Percentiles rank a stretch among this genome's conserved stretches.
Evolutionary conservation across 2,888 invertebrate species (phyloP).

Genomic region (Hedya salicella): DNA sequence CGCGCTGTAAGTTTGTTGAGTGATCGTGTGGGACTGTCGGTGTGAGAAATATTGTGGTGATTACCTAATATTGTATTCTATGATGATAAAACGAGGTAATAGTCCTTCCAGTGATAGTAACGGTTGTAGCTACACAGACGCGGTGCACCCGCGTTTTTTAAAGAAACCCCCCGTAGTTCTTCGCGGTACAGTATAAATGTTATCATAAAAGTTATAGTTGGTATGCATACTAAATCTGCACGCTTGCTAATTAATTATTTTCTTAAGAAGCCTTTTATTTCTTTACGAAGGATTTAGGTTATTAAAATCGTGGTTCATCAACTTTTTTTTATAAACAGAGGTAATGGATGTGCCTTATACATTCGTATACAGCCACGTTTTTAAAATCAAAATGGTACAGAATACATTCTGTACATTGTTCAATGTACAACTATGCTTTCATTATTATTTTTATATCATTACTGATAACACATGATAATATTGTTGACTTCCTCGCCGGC

Average conservation of each 20-base stretch:
- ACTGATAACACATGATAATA: slow-evolving; percentile 24
- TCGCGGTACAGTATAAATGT: slow-evolving; percentile 68
- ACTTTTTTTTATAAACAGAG: neutral
- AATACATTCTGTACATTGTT: too few relatives aligned
- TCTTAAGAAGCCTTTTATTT: neutral
- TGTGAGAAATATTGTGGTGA: slow-evolving; percentile 4
- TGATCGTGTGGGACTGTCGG: neutral
- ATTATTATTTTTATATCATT: neutral
- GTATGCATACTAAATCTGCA: neutral
- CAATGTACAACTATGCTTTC: too few relatives aligned
- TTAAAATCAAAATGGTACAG: too few relatives aligned
- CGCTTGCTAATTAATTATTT: neutral
- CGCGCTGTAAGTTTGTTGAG: neutral
- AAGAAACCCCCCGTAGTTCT: slow-evolving; percentile 56
- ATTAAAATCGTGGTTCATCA: neutral
- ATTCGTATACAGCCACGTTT: neutral
- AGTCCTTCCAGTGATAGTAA: slow-evolving; percentile 24
- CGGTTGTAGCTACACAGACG: slow-evolving; percentile 53
- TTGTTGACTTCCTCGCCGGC: slow-evolving; percentile 24
- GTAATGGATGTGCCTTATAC: neutral
- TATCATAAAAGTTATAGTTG: slow-evolving; percentile 5
- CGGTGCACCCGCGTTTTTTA: slow-evolving; percentile 72
- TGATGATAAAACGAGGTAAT: slow-evolving; percentile 41
- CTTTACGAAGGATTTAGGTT: neutral
- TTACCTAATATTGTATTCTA: slow-evolving; percentile 6